phyloP scores from a whole-genome alignment of 2,113 vertebrate species.

The Junco hyemalis region DNA sequence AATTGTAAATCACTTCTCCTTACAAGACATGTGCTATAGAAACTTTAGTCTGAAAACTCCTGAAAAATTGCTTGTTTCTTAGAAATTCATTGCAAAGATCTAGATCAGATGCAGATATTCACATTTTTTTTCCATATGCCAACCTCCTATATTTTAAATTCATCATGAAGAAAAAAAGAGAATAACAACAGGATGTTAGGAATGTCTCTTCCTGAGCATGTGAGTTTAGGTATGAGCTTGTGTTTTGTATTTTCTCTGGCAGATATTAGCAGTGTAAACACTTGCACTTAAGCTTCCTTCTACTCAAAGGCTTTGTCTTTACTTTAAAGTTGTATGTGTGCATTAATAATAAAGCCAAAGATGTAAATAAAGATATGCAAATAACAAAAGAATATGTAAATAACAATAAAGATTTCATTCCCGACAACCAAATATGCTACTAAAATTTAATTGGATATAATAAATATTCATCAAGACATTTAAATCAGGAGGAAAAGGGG shows the following conservation, averaged over 20 bases:
- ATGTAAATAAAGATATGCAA: constrained; percentile 3
- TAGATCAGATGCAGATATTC: constrained; percentile 28
- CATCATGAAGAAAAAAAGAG: neutral
- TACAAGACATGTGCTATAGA: neutral
- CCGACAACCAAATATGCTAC: neutral
- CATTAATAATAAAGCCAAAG: neutral
- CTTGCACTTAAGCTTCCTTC: neutral
- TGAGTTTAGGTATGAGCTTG: neutral
- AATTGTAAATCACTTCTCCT: constrained; percentile 55
- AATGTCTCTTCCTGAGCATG: neutral
- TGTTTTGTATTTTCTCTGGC: neutral
- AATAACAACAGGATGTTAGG: neutral
- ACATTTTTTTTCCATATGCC: neutral
- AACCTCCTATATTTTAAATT: neutral
- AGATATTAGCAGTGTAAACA: neutral
- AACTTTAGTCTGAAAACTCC: constrained; percentile 25
- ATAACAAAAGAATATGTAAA: neutral
- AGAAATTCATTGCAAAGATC: neutral
- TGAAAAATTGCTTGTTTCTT: constrained; percentile 44
- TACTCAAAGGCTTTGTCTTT: neutral
- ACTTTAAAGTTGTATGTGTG: neutral
- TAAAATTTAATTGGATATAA: constrained; percentile 13
- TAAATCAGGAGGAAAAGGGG: neutral
- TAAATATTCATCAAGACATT: constrained; percentile 32
- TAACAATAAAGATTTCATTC: constrained; percentile 15